Evolutionary conservation across 2,797 vertebrate species (phyloP).

Genomic region (Mormyrops attenuatus): DNA sequence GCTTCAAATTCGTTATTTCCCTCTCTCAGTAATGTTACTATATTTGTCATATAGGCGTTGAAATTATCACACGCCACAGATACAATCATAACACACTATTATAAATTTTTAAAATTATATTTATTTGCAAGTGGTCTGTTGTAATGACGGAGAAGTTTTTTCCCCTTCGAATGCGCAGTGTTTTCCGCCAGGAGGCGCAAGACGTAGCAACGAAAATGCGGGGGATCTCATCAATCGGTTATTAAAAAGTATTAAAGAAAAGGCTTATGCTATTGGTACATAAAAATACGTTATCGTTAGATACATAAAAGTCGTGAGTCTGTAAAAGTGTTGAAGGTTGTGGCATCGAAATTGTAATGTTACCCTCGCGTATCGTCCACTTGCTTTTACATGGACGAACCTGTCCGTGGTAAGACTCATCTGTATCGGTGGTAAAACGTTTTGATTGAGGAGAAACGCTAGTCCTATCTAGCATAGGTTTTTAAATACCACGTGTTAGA

Average conservation of each 20-base stretch:
- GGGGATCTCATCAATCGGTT: background rate
- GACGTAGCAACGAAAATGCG: background rate
- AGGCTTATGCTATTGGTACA: background rate
- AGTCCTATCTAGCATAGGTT: background rate
- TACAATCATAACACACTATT: background rate
- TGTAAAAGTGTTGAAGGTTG: background rate
- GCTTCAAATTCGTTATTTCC: background rate
- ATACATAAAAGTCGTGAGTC: background rate
- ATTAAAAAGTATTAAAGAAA: background rate
- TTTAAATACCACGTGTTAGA: background rate
- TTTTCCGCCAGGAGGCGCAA: conserved; percentile 17
- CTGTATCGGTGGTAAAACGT: background rate
- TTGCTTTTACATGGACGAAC: background rate
- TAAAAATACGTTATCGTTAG: background rate
- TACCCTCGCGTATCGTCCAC: background rate
- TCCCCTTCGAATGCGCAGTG: background rate
- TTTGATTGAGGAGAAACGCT: background rate
- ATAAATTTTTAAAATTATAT: background rate
- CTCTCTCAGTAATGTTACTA: background rate
- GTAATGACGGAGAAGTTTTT: background rate
- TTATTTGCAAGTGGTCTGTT: background rate
- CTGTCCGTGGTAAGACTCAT: background rate
- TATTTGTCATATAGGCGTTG: background rate
- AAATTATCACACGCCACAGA: background rate
- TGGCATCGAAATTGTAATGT: background rate